Evolutionary conservation across 35 echinoderm and acorn worm species (phyloP).

Genomic region (Apostichopus californicus): DNA sequence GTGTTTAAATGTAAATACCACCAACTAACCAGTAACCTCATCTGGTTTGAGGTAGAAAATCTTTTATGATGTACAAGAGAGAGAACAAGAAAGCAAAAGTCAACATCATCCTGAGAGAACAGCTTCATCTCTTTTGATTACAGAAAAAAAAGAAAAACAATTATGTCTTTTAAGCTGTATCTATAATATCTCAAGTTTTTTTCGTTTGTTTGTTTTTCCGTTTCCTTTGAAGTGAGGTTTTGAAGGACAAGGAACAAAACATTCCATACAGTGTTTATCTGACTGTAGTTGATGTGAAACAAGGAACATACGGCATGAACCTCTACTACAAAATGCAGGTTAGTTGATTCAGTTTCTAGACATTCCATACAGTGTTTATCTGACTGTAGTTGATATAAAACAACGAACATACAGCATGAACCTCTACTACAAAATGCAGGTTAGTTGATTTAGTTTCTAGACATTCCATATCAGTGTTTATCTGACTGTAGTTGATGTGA

Average conservation of each 20-base stretch:
- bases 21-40: no score
- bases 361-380: background rate
- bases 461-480: no score
- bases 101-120: no score
- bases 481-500: no score
- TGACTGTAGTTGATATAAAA: constrained; percentile 93
- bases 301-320: constrained; percentile 87
- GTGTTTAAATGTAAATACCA: no score
- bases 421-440: constrained; percentile 50
- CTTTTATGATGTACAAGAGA: no score
- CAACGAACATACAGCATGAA: constrained; percentile 88
- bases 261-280: constrained; percentile 94
- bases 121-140: background rate
- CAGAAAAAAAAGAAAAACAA: background rate
- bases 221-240: constrained; percentile 52
- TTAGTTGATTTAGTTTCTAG: no score
- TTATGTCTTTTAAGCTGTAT: background rate
- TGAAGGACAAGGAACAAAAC: constrained; percentile 83
- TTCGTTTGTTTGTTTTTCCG: background rate
- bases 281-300: constrained; percentile 91
- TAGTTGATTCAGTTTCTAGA: background rate
- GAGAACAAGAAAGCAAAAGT: no score
- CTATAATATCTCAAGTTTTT: background rate
- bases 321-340: constrained; percentile 99
- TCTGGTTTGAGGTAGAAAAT: no score